phyloP scores from a whole-genome alignment of 2,888 invertebrate species.

The Leucoma salicis region DNA sequence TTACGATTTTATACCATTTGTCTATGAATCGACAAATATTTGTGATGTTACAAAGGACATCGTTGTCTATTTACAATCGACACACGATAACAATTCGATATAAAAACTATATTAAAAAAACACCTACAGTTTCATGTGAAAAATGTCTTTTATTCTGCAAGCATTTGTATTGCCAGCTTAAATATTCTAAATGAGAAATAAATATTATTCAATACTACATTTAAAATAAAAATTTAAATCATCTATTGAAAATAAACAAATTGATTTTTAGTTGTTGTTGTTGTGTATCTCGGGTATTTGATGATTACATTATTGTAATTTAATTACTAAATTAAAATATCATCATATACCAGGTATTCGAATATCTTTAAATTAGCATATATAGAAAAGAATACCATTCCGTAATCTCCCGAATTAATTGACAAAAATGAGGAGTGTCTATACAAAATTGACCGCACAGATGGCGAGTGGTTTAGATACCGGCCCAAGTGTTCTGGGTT shows the following conservation, averaged over 20 bases:
- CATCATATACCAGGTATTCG: too few relatives aligned
- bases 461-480: too few relatives aligned
- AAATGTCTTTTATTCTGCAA: slow-evolving; percentile 31
- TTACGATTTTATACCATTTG: too few relatives aligned
- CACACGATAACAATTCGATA: slow-evolving; percentile 17
- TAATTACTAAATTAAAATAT: too few relatives aligned
- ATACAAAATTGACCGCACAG: too few relatives aligned
- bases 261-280: slow-evolving; percentile 12
- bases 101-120: slow-evolving; percentile 19
- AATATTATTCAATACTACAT: slow-evolving; percentile 19
- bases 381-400: too few relatives aligned
- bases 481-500: too few relatives aligned
- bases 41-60: slow-evolving; percentile 33
- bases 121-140: slow-evolving; percentile 17
- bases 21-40: slow-evolving; percentile 6
- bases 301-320: too few relatives aligned
- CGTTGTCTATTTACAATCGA: slow-evolving; percentile 23
- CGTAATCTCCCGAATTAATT: too few relatives aligned
- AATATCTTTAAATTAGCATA: too few relatives aligned
- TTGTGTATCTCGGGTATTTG: neutral
- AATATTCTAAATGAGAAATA: slow-evolving; percentile 26
- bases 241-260: slow-evolving; percentile 9
- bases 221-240: neutral
- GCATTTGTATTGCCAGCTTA: slow-evolving; percentile 26
- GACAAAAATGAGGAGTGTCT: too few relatives aligned